A percentile compares a stretch with the other conserved stretches of the same genome.
These are phyloP conservation scores for Lasiurus borealis DNA, from an alignment of 2,113 vertebrate genomes.

Conservation along the genomic window DNA sequence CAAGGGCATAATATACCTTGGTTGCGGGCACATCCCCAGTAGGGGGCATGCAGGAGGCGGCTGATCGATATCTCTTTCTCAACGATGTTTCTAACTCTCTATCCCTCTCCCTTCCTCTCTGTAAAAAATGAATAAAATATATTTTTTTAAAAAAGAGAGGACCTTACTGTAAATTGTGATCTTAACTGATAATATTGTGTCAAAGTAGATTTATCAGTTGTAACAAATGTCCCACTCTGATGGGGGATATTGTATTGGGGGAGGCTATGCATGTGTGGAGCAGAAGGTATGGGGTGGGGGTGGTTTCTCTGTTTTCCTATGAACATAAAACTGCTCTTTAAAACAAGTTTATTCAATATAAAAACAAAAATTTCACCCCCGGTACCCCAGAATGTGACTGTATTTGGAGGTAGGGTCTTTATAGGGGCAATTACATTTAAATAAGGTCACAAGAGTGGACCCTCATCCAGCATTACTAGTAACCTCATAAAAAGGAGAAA, in stretches of 20 bases:
- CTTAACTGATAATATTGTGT: background rate
- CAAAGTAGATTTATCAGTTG: accelerated
- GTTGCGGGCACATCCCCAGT: too few species aligned
- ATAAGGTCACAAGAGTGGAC: background rate
- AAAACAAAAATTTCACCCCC: background rate
- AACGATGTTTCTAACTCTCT: too few species aligned
- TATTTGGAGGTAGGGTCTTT: background rate
- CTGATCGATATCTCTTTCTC: too few species aligned
- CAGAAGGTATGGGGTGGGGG: background rate
- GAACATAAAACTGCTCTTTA: background rate
- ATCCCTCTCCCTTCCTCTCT: too few species aligned
- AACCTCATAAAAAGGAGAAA: background rate
- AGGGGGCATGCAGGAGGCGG: too few species aligned
- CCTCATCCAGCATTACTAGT: background rate
- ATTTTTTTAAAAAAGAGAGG: too few species aligned
- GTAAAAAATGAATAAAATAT: too few species aligned
- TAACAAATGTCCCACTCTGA: background rate
- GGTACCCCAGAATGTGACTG: background rate
- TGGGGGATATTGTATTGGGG: background rate
- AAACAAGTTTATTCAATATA: background rate
- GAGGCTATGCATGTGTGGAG: background rate
- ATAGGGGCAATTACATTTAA: background rate
- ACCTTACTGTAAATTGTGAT: background rate
- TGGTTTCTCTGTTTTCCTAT: background rate
- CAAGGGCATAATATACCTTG: too few species aligned